A percentile compares a stretch with the other conserved stretches of the same genome.
Evolutionary conservation across 1,140 invertebrate genomes (phyloP).

Genomic region (Euura saliciscinereae): DNA sequence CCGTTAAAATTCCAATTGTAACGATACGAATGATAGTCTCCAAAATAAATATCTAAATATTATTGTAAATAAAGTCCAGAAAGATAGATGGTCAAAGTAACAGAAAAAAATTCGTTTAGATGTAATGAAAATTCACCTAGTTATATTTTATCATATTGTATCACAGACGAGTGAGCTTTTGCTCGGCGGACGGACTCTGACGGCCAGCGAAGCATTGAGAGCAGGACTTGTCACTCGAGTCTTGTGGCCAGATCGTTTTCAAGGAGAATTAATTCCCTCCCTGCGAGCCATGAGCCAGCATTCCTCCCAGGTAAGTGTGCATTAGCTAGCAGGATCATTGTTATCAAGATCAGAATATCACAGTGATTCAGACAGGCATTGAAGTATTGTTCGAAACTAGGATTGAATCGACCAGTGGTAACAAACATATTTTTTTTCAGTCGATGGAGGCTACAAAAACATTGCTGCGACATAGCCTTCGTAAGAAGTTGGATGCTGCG

Average conservation of each 20-base stretch:
- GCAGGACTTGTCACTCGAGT: constrained; percentile 74
- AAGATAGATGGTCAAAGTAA: background rate
- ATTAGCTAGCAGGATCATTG: constrained; percentile 23
- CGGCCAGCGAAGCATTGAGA: constrained; percentile 71
- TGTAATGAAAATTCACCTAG: background rate
- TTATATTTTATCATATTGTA: constrained; percentile 29
- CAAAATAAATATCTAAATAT: constrained; percentile 13
- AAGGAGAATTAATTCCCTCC: constrained; percentile 69
- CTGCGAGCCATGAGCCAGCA: constrained; percentile 68
- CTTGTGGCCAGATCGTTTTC: constrained; percentile 73
- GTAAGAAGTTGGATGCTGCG: constrained; percentile 60
- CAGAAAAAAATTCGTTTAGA: background rate
- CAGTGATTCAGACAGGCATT: constrained; percentile 20
- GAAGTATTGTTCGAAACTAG: background rate
- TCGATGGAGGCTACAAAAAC: constrained; percentile 68
- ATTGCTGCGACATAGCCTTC: constrained; percentile 61
- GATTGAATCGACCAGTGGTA: constrained; percentile 18
- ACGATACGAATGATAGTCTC: no score
- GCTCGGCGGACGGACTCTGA: constrained; percentile 70
- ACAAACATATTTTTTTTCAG: constrained; percentile 45
- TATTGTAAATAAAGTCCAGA: background rate
- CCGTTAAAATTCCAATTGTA: no score
- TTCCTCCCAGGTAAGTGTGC: constrained; percentile 65
- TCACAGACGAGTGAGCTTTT: constrained; percentile 73
- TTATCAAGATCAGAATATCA: constrained; percentile 23